Evolutionary conservation across 2,797 vertebrate genomes (phyloP).

Genomic region (Myotis daubentonii): DNA sequence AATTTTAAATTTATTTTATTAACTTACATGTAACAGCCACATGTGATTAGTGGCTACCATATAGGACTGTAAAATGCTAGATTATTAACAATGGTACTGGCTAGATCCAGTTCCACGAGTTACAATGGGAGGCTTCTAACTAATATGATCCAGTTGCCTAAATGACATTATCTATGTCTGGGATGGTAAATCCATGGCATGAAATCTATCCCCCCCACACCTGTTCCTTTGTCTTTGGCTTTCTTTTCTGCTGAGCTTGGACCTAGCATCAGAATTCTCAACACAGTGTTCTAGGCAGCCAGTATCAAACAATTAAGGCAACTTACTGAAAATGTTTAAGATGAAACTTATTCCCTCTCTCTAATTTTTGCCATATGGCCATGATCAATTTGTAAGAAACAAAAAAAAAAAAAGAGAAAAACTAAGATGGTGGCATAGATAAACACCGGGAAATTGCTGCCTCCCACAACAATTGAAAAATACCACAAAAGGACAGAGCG

Average conservation of each 20-base stretch:
- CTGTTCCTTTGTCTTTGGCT: neutral
- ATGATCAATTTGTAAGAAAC: conserved; percentile 44
- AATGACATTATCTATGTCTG: neutral
- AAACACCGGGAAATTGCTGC: no score
- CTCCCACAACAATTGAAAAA: no score
- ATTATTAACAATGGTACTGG: neutral
- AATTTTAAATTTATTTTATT: conserved; percentile 24
- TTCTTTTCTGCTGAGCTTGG: conserved; percentile 11
- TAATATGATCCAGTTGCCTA: conserved; percentile 1
- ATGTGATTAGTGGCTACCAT: neutral
- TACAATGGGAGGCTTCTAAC: conserved; percentile 14
- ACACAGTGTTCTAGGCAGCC: neutral
- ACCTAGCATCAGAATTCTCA: conserved; percentile 37
- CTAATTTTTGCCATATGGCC: conserved; percentile 12
- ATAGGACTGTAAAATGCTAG: neutral
- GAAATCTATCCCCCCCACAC: neutral
- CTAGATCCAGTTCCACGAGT: neutral
- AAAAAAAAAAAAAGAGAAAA: conserved; percentile 58
- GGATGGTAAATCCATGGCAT: neutral
- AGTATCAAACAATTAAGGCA: neutral
- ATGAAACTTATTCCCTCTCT: conserved; percentile 30
- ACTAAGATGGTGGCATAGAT: no score
- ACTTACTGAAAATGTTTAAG: neutral
- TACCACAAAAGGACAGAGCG: no score
- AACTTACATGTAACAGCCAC: conserved; percentile 21